Evolutionary conservation across 2,113 vertebrate species (phyloP), one percentile per base, ranked within the genome.

Genomic region (Oryzias javanicus): DNA sequence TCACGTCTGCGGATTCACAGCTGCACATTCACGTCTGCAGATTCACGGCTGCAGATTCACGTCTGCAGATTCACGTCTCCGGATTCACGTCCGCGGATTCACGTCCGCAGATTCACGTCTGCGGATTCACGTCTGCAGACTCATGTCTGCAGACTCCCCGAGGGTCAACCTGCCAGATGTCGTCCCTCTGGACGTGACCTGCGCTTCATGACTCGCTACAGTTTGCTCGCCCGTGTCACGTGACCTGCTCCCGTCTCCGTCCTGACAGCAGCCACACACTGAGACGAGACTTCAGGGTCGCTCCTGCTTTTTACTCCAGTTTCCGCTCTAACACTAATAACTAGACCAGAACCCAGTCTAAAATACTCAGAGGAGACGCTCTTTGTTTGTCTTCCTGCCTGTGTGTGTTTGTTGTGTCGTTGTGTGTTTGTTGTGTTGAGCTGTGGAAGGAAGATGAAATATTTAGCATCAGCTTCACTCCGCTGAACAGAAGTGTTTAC

Each of bases 101-200:
- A n/a, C n/a, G n/a, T n/a, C n/a, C n/a, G n/a, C n/a, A n/a, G n/a
- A n/a, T n/a, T n/a, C n/a, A n/a, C n/a, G n/a, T n/a, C n/a, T n/a
- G n/a, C n/a, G n/a, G n/a, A n/a, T n/a, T n/a, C n/a, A n/a, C n/a
- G n/a, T n/a, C n/a, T n/a, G n/a, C n/a, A n/a, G n/a, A n/a, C n/a
- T n/a, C n/a, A n/a, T n/a, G n/a, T n/a, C 61, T 50, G 54, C 45
- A 27, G 58, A 41, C 12, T 46, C 55, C 4, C 20, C 42, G 48
- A 66, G 58, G 27, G 91, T 92, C 91, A 95, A 94, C 82, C 47
- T 70, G 91, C 92, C 96, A 98, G 94, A 98, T 98, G 94, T 92
- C 84, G 80, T 76, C 85, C 86, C 91, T 92, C 90, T 86, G 79
- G 72, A 67, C 72, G 55, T 76, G 85, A 85, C 85, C 80, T 29